Base-by-base conservation (phyloP, 2,888 invertebrate species). In the Rugalucina vietnamica region DNA sequence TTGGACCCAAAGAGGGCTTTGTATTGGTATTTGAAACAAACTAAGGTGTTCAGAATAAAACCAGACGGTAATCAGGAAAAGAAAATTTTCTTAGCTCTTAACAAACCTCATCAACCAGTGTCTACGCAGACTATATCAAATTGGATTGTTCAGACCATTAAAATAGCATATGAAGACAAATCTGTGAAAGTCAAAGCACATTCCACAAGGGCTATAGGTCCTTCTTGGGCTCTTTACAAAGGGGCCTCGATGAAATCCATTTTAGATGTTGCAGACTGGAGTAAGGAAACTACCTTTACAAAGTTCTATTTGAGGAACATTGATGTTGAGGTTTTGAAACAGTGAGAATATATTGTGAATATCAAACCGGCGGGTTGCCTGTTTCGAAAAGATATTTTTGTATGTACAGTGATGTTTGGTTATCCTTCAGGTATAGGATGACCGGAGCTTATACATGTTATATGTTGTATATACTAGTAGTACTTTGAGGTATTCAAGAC, bases 41-140 rank as follows among this genome's bases (percentile, higher is more conserved):
- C 32, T 3, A 34, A 5, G 14, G 18, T 24, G 18, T 43, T 36
- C 18, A 14, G 72, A 50, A 18, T 10, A 12, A 54, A 76, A 29
- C 37, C 60, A 27, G 76, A 72, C 12, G 18, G 50, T 10, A 50
- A 21, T 50, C 24, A 21, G 24, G 50, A n/a, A n/a, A n/a, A 12
- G 50, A 57, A 71, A 57, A 37, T 85, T 29, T 88, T 88, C 77
- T 36, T 82, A 39, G n/a, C 81, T n/a, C 29, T 82, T 14, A 84
- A 81, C 34, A 49, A 81, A 74, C 85, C 85, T 29, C 83, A 85
- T 65, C 76, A 81, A 21, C 77, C 81, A 70, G 85, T 85, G 1
- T 50, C 81, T 27, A 37, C 79, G 21, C 82, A 85, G 27, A 85
- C 81, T n/a, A 81, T 85, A 29, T 81, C 85, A 36, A 80, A 37